These are phyloP conservation scores for Thymelicus acteon DNA, from an alignment of 2,888 invertebrate species.

Conservation along the genomic window DNA sequence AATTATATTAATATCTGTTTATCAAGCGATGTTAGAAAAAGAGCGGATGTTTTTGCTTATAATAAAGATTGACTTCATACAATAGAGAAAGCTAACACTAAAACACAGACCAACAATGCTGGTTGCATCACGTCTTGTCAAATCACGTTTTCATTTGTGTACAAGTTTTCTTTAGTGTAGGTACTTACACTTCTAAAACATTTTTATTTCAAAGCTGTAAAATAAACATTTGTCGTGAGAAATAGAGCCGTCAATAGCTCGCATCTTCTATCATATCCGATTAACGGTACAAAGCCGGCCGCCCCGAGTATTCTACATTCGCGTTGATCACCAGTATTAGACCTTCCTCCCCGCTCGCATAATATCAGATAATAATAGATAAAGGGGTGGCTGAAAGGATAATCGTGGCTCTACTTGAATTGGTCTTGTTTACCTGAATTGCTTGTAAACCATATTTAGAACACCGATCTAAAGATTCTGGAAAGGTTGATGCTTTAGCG, in stretches of 20 bases:
- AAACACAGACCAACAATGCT: too few relatives aligned
- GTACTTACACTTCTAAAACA: too few relatives aligned
- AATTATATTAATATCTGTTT: too few relatives aligned
- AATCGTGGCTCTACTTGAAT: constrained; percentile 59
- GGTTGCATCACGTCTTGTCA: too few relatives aligned
- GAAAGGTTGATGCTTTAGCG: constrained; percentile 26
- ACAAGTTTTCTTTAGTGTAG: too few relatives aligned
- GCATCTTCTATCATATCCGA: constrained; percentile 53
- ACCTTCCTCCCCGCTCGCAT: constrained; percentile 52
- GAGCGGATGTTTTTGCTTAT: too few relatives aligned
- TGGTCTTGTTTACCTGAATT: constrained; percentile 73
- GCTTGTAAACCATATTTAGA: constrained; percentile 62
- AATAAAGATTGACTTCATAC: too few relatives aligned
- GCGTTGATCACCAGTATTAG: constrained; percentile 44
- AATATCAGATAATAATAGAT: constrained; percentile 62
- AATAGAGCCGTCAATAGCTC: constrained; percentile 27
- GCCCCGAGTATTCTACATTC: constrained; percentile 47
- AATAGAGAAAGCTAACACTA: too few relatives aligned
- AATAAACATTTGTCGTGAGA: constrained; percentile 30
- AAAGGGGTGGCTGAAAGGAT: constrained; percentile 65
- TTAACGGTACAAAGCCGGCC: constrained; percentile 62
- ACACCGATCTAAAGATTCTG: constrained; percentile 47
- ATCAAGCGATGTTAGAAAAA: not conserved
- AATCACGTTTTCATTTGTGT: too few relatives aligned
- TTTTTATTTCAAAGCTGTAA: not conserved